phyloP scores from a whole-genome alignment of 2,797 vertebrate species.

The Bufotes viridis region DNA sequence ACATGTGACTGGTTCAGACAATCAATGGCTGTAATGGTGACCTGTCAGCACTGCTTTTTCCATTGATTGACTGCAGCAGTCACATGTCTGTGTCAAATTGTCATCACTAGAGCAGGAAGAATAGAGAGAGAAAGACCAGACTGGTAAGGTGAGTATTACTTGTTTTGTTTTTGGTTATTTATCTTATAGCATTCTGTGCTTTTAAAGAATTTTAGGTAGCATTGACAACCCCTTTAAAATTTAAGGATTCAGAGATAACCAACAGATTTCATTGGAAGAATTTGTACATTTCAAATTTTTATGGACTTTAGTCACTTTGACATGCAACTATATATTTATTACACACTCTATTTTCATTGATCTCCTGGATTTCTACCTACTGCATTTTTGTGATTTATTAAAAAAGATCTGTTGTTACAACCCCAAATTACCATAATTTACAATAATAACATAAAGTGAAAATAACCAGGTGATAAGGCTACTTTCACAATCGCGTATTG shows the following conservation, averaged over 20 bases:
- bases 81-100: no score
- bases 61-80: no score
- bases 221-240: background rate
- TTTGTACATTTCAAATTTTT: background rate
- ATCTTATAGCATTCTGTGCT: no score
- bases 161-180: no score
- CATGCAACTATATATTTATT: background rate
- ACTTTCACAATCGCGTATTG: no score
- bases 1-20: no score
- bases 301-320: background rate
- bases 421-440: background rate
- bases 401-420: background rate
- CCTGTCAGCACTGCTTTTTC: no score
- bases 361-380: background rate
- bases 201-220: no score
- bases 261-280: background rate
- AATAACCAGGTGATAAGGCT: constrained; percentile 3
- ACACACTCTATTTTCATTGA: background rate
- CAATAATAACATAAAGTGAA: constrained; percentile 1
- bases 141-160: no score
- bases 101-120: no score
- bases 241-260: background rate
- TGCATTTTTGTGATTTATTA: background rate
- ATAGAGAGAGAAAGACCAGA: no score
- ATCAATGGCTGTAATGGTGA: no score